A percentile compares a stretch with the other conserved stretches of the same genome.
These are phyloP conservation scores for Brachypodius melanocephalos DNA, from an alignment of 2,113 vertebrate species.

Conservation along the genomic window DNA sequence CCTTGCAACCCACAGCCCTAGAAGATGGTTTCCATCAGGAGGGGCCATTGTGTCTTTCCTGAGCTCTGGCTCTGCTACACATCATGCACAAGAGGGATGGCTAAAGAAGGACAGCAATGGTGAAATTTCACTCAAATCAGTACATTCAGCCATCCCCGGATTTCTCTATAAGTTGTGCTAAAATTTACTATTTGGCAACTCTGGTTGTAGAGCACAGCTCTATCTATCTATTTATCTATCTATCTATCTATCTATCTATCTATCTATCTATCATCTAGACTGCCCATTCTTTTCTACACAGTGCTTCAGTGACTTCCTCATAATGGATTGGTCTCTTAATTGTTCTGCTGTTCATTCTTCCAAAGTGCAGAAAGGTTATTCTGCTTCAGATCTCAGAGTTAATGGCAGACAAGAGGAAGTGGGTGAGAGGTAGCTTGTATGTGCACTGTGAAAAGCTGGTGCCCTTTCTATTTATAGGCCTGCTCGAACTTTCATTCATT, in stretches of 20 bases:
- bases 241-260: background rate
- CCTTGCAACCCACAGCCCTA: background rate
- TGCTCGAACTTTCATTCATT: conserved; percentile 69
- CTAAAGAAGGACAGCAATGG: background rate
- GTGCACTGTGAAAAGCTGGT: background rate
- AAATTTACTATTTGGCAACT: background rate
- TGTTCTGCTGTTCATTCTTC: conserved; percentile 52
- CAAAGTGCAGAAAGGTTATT: conserved; percentile 52
- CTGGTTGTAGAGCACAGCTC: background rate
- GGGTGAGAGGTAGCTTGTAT: conserved; percentile 43
- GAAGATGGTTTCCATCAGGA: background rate
- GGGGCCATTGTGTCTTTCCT: background rate
- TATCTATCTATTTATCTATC: background rate
- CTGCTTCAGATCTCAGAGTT: conserved; percentile 44
- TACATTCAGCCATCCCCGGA: background rate
- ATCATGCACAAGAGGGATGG: rapidly evolving
- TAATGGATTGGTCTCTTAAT: conserved; percentile 12
- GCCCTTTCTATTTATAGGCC: conserved; percentile 70
- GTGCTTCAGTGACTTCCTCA: background rate
- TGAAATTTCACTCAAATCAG: background rate
- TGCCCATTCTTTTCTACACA: background rate
- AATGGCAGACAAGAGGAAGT: conserved; percentile 61
- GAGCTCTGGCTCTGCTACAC: background rate
- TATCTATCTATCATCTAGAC: background rate
- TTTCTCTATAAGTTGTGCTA: background rate